Base-by-base conservation (phyloP, 2,797 vertebrate genomes). In the Betta splendens region DNA sequence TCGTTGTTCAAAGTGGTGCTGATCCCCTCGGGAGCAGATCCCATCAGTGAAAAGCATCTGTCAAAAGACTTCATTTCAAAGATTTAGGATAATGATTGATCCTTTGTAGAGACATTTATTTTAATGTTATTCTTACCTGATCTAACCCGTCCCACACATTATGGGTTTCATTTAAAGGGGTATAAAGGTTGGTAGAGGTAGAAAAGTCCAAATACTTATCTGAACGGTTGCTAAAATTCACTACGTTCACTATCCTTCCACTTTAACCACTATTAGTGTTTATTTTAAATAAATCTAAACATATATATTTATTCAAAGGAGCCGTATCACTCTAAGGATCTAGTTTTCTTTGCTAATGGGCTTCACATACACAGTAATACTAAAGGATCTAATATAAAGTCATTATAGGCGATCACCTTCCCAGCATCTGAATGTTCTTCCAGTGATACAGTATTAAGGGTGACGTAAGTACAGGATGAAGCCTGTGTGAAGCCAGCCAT, bases 1-100 rank as follows among this genome's bases (percentile, higher is more conserved):
- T 35, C 11, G 44, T 60, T 77, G 67, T 65, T 79, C 37, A 75
- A 48, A 56, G 56, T 52, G 50, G 21, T 9, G 17, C 29, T 2
- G 3, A 28, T 29, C 38, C 28, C 45, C n/a, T 46, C 7, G 15
- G 32, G 53, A 70, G n/a, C n/a, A n/a, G n/a, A n/a, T n/a, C n/a
- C n/a, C n/a, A n/a, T n/a, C n/a, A n/a, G n/a, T n/a, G n/a, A n/a
- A n/a, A n/a, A n/a, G n/a, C n/a, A n/a, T n/a, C n/a, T n/a, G n/a
- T n/a, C n/a, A n/a, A n/a, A n/a, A n/a, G n/a, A n/a, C n/a, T n/a
- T n/a, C n/a, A 29, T 5, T 5, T 23, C 22, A 23, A 23, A 45
- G 35, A 31, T 2, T 64, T 17, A 15, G 1, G 5, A 15, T 12
- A 2, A 17, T 18, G 35, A 2, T 33, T 12, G 10, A 9, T 26